Percentiles rank a stretch among this genome's conserved stretches.
phyloP scores from a whole-genome alignment of 1,140 invertebrate genomes.

The Archivesica marissinica region DNA sequence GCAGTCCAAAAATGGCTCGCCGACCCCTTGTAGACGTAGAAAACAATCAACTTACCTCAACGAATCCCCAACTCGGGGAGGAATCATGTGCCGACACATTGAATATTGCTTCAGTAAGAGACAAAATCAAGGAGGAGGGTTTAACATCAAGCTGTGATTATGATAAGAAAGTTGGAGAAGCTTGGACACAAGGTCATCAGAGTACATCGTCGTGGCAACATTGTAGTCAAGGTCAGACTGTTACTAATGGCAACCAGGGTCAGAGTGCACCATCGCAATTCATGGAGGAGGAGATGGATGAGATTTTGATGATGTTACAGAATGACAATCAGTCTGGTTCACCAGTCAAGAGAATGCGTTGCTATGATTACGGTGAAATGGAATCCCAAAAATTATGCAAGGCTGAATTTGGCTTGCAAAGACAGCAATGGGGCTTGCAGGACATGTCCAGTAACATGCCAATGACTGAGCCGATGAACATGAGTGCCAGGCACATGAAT shows the following conservation, averaged over 20 bases:
- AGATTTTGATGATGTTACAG: constrained; percentile 64
- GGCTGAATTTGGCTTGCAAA: constrained; percentile 30
- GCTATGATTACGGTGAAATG: constrained; percentile 16
- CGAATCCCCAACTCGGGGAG: constrained; percentile 56
- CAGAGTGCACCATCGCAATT: constrained; percentile 21
- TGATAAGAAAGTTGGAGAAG: constrained; percentile 45
- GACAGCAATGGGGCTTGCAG: constrained; percentile 38
- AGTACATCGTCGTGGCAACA: constrained; percentile 17
- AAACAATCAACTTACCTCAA: constrained; percentile 34
- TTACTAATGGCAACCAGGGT: neutral
- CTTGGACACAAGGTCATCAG: constrained; percentile 10
- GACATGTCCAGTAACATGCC: neutral
- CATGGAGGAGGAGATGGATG: constrained; percentile 73
- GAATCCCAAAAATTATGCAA: constrained; percentile 14
- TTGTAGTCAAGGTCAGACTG: constrained; percentile 13
- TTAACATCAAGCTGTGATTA: constrained; percentile 47
- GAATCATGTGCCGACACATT: constrained; percentile 35
- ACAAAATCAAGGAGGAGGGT: constrained; percentile 58
- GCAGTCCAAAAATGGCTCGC: constrained; percentile 52
- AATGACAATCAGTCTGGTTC: constrained; percentile 46
- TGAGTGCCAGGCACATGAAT: constrained; percentile 22
- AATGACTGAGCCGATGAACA: constrained; percentile 44
- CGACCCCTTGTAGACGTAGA: constrained; percentile 45
- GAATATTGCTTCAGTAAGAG: constrained; percentile 38
- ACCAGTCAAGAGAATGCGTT: constrained; percentile 9